Conservation (phyloP, 1,140 invertebrate genomes). For the Grapholita molesta region DNA sequence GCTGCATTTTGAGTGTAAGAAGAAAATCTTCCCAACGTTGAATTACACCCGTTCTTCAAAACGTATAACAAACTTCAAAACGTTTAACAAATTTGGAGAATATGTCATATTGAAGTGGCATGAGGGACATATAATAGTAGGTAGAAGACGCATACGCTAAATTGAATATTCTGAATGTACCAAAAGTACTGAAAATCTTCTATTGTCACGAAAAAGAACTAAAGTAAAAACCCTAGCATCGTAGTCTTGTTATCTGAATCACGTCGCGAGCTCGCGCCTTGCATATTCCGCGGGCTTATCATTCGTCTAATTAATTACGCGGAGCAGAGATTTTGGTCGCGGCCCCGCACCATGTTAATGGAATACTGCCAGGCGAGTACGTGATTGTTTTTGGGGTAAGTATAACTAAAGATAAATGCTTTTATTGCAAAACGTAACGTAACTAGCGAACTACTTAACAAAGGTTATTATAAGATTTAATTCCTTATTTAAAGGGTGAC, state of each 20-base stretch:
- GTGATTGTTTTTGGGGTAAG: background rate
- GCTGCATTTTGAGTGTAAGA: too few species aligned
- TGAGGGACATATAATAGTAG: too few species aligned
- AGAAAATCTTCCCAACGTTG: too few species aligned
- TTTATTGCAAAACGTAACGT: background rate
- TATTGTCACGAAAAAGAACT: background rate
- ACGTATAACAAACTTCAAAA: too few species aligned
- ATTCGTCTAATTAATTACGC: constrained; percentile 69
- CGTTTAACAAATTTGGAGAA: too few species aligned
- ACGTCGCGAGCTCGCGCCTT: constrained; percentile 56
- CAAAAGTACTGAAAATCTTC: background rate
- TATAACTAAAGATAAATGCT: background rate
- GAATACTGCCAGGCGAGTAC: background rate
- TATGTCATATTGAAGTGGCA: too few species aligned
- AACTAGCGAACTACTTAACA: too few species aligned
- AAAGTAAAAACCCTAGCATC: constrained; percentile 18
- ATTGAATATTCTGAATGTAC: too few species aligned
- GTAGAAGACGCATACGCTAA: too few species aligned
- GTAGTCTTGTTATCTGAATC: constrained; percentile 52
- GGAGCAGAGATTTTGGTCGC: constrained; percentile 41
- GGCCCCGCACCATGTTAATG: constrained; percentile 1
- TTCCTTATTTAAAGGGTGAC: too few species aligned
- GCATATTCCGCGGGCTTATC: constrained; percentile 72
- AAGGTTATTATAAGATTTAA: too few species aligned
- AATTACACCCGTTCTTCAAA: too few species aligned